These are phyloP conservation scores for Macrophya alboannulata DNA, from an alignment of 2,888 invertebrate species.

Conservation along the genomic window DNA sequence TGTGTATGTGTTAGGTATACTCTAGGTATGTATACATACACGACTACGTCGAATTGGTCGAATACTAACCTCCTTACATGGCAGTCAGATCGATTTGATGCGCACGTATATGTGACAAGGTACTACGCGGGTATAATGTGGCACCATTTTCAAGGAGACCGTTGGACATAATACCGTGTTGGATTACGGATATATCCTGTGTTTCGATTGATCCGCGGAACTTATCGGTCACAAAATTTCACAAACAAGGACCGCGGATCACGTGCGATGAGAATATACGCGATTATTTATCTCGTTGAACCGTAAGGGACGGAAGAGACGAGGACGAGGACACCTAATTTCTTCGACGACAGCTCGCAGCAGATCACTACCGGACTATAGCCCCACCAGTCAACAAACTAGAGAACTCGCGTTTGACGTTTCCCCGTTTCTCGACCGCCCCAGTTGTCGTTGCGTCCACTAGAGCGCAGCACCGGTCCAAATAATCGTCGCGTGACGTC, in stretches of 20 bases:
- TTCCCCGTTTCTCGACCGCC: background rate
- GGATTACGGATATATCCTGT: background rate
- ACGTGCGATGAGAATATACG: slow-evolving; percentile 19
- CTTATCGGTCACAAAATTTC: background rate
- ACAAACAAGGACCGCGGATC: slow-evolving; percentile 30
- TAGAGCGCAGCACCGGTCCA: background rate
- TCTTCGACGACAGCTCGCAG: slow-evolving; percentile 8
- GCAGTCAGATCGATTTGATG: slow-evolving; percentile 66
- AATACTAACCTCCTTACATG: slow-evolving; percentile 68
- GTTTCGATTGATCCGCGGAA: slow-evolving; percentile 18
- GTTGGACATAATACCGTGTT: background rate
- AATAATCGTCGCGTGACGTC: slow-evolving; percentile 25
- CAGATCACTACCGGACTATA: background rate
- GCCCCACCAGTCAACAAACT: slow-evolving; percentile 35
- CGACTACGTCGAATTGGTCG: background rate
- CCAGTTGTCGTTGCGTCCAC: background rate
- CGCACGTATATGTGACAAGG: slow-evolving; percentile 60
- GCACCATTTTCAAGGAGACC: slow-evolving; percentile 42
- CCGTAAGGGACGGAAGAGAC: background rate
- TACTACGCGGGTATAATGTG: slow-evolving; percentile 8
- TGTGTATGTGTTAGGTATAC: background rate
- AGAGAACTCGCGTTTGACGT: slow-evolving; percentile 38
- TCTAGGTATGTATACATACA: background rate
- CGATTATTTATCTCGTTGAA: background rate
- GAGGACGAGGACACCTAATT: slow-evolving; percentile 15